Base-by-base conservation (phyloP, 2,113 vertebrate species). In the Falco punctatus region DNA sequence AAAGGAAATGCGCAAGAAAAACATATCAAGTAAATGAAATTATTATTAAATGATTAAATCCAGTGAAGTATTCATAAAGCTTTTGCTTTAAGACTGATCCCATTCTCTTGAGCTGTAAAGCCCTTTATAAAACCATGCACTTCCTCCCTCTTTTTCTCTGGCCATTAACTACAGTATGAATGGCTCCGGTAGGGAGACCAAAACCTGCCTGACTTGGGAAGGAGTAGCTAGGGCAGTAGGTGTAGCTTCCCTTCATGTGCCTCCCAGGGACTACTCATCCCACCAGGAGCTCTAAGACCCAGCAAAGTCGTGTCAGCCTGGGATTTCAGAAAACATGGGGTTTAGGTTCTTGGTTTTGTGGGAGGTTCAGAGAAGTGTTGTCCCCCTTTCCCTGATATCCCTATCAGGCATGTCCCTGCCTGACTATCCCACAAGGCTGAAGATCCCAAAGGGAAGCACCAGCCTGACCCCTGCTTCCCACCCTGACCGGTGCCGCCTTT, bases 401-500 rank as follows among this genome's bases (percentile, higher is more conserved):
- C 44, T 64, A 7, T 30, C 18, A 30, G 18, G 4, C 46, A 7
- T 12, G 18, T 59, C 38, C 6, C 81, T 81, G 62, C 19, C 27
- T 51, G n/a, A 11, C 15, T 55, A 69, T 32, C 32, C 28, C 40
- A 40, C 0, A 0, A 69, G 40, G 32, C 54, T 42, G 40, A 92
- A 72, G 52, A 78, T 1, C 11, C 20, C 5, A 0, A 11, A 74
- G 13, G 13, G 42, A 75, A 79, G 11, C 38, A 54, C 26, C 9
- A 4, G 7, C 61, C 20, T 9, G 40, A 46, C 12, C 7, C 16
- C 21, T 2, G 3, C 23, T 61, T 78, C 46, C 0, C 0, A 52
- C 22, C 33, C n/a, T 1, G 5, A 5, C 10, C 0, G 0, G 11
- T 58, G 33, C 30, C 15, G 21, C 21, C 59, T 81, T 33, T 0